These are phyloP conservation scores for Macaca mulatta DNA, from an alignment of 2,113 vertebrate genomes.

Conservation along the genomic window DNA sequence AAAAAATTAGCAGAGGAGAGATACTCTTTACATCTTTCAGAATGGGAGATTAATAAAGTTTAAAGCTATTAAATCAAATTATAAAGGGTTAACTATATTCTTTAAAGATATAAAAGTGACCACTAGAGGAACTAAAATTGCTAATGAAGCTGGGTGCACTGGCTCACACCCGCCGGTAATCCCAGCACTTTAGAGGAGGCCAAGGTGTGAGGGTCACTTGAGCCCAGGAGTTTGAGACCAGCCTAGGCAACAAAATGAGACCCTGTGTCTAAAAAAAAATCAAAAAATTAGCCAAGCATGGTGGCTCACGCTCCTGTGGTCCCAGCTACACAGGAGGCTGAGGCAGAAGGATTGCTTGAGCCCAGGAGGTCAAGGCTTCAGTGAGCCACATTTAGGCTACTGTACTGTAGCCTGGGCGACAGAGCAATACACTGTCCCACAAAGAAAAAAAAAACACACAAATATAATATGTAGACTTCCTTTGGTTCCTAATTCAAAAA, in stretches of 20 bases:
- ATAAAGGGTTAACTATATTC: not conserved
- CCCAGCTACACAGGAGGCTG: not conserved
- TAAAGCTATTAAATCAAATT: conserved; percentile 14
- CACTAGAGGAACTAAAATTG: not conserved
- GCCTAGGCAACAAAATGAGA: not conserved
- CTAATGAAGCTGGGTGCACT: not conserved
- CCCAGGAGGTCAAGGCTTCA: not conserved
- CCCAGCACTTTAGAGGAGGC: not conserved
- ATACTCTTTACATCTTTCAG: not conserved
- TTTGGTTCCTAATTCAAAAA: not conserved
- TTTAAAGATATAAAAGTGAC: not conserved
- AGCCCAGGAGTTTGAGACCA: not conserved
- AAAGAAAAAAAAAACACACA: not conserved
- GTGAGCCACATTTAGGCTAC: not conserved
- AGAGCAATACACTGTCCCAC: not conserved
- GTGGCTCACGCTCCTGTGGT: not conserved
- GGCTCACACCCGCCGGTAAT: not conserved
- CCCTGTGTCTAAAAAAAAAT: not conserved
- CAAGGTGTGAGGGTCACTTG: not conserved
- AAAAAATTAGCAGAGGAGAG: not conserved
- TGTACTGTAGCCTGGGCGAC: not conserved
- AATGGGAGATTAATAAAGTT: not conserved
- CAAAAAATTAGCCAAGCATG: not conserved
- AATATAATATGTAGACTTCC: not conserved
- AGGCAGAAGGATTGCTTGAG: not conserved